Conservation (phyloP, 1,140 invertebrate genomes). For the Andricus grossulariae region DNA sequence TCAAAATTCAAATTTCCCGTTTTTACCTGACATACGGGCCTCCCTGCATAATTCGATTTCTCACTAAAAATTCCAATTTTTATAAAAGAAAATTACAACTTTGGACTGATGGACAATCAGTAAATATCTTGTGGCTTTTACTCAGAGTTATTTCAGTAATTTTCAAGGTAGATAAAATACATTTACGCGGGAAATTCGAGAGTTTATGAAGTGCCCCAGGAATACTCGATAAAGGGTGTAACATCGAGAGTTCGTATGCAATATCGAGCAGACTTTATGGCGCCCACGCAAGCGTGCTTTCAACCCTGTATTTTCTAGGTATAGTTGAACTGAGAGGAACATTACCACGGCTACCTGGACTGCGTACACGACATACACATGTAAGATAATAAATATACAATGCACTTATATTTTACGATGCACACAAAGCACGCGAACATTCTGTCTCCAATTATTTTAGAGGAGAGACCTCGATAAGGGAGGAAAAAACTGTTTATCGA, state of each 20-base stretch:
- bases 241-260: conserved; percentile 45
- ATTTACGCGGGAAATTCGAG: conserved; percentile 13
- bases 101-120: too few relatives aligned
- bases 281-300: conserved; percentile 63
- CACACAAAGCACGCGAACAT: neutral
- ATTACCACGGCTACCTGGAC: conserved; percentile 5
- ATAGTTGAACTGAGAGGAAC: conserved; percentile 5
- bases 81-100: too few relatives aligned
- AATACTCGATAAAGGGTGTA: conserved; percentile 42
- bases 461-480: neutral
- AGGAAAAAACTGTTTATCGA: conserved; percentile 10
- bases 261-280: conserved; percentile 62
- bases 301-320: conserved; percentile 44
- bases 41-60: too few relatives aligned
- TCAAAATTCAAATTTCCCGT: too few relatives aligned
- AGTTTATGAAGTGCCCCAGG: conserved; percentile 51
- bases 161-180: neutral
- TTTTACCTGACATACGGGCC: too few relatives aligned
- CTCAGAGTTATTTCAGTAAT: too few relatives aligned
- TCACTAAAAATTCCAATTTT: too few relatives aligned
- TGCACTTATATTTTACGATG: conserved; percentile 24
- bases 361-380: neutral
- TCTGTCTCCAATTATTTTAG: conserved; percentile 4
- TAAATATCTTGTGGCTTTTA: too few relatives aligned
- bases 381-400: neutral